Evolutionary conservation across 2,888 invertebrate genomes (phyloP), one percentile per base, ranked within the genome.

Genomic region (Gisinianus flammeolus): DNA sequence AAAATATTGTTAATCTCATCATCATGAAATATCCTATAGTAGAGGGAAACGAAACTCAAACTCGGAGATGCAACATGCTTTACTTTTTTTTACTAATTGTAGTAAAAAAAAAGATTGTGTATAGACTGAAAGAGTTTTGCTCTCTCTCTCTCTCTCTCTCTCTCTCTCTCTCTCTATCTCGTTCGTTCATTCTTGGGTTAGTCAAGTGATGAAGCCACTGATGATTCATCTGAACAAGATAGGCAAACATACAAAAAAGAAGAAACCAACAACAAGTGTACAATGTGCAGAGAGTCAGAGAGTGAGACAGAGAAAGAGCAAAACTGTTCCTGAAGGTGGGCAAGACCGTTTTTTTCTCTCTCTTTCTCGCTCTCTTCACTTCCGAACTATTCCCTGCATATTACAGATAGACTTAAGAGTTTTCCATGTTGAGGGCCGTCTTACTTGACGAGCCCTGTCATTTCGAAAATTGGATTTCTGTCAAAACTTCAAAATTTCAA

Each of bases 401-500:
- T n/a, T 44, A 44, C 52, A 8, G 8, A 44, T 44, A 44, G n/a
- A n/a, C n/a, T n/a, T n/a, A n/a, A n/a, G n/a, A n/a, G n/a, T n/a
- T n/a, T n/a, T n/a, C n/a, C n/a, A n/a, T n/a, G 12, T 64, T 64
- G 62, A 64, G 62, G 66, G 66, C 66, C 52, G 75, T 73, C 73
- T 62, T 19, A 79, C 73, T 81, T 81, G 83, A 82, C 81, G 82
- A 81, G 81, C 77, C 76, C 84, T 83, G 83, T 83, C 83, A 82
- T 81, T 81, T 78, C 76, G 72, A 81, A 84, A 84, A 84, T 84
- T 84, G 84, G 84, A 84, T 84, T 83, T 84, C 83, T 84, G 84
- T 84, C 84, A 84, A 83, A 84, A 82, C 81, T 81, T 82, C 80
- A 76, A 82, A 75, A 80, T 77, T 72, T 78, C 79, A 81, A 74